Percentiles rank a stretch among this genome's conserved stretches.
Evolutionary conservation across 2,797 vertebrate species (phyloP).

Genomic region (Pseudocheirus occidentalis): DNA sequence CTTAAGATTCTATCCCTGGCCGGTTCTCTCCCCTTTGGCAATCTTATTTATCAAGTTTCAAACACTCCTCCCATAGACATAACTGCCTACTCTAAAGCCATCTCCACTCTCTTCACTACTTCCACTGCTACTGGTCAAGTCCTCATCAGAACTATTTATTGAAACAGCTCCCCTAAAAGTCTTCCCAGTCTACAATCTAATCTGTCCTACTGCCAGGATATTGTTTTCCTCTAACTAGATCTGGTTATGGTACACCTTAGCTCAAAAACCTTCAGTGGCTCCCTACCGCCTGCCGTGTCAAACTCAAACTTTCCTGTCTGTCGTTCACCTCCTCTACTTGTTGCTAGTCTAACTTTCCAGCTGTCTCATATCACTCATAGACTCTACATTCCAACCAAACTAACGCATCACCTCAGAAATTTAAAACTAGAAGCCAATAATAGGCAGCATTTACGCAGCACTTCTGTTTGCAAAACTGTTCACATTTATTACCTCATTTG

Average conservation of each 20-base stretch:
- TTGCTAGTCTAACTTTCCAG: no score
- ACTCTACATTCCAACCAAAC: no score
- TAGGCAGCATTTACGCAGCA: no score
- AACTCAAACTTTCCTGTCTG: neutral
- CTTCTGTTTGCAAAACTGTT: no score
- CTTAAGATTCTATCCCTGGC: no score
- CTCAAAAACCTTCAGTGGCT: neutral
- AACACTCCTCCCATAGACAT: neutral
- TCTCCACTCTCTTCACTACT: neutral
- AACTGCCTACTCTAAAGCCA: neutral
- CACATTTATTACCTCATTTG: no score
- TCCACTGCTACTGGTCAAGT: neutral
- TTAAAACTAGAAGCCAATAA: no score
- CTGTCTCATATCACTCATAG: no score
- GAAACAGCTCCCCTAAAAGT: neutral
- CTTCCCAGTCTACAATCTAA: neutral
- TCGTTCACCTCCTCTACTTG: no score
- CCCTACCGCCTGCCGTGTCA: neutral
- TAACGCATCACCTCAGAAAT: no score
- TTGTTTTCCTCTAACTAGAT: neutral
- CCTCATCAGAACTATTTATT: neutral
- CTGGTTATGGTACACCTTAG: neutral
- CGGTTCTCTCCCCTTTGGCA: no score
- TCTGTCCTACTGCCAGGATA: neutral
- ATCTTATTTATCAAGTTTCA: neutral